phyloP scores from a whole-genome alignment of 2,888 invertebrate genomes.

The Caenorhabditis auriculariae region DNA sequence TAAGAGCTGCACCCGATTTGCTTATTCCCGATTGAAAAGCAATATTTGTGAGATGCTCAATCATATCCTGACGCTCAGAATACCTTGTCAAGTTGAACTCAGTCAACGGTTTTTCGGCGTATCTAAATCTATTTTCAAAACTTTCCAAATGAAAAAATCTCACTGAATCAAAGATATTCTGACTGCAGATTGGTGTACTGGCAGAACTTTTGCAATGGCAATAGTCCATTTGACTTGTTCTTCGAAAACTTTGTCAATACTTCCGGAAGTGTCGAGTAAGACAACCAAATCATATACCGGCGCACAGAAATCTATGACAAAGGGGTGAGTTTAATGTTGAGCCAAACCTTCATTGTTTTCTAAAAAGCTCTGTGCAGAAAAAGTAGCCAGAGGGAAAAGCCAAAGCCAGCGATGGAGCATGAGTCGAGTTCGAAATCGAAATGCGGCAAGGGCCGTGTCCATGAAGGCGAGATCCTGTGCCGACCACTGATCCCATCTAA shows the following conservation, averaged over 20 bases:
- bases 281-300: constrained; percentile 57
- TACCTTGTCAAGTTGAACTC: constrained; percentile 55
- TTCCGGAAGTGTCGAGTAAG: constrained; percentile 55
- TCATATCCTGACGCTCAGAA: constrained; percentile 13
- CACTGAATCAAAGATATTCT: constrained; percentile 61
- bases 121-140: constrained; percentile 7
- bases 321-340: too few species aligned
- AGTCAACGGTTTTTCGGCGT: constrained; percentile 49
- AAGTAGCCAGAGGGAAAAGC: not conserved
- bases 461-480: too few species aligned
- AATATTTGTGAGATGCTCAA: constrained; percentile 8
- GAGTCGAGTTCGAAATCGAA: not conserved
- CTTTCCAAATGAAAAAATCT: not conserved
- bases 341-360: not conserved
- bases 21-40: constrained; percentile 27
- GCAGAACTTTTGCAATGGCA: constrained; percentile 12
- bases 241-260: constrained; percentile 42
- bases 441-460: too few species aligned
- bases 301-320: constrained; percentile 34
- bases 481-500: too few species aligned
- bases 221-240: constrained; percentile 21
- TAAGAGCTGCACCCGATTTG: constrained; percentile 14
- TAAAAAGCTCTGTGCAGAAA: too few species aligned
- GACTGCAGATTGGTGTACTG: constrained; percentile 54
- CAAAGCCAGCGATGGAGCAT: constrained; percentile 1